phyloP scores from a whole-genome alignment of 2,797 vertebrate species.

The Varecia variegata region DNA sequence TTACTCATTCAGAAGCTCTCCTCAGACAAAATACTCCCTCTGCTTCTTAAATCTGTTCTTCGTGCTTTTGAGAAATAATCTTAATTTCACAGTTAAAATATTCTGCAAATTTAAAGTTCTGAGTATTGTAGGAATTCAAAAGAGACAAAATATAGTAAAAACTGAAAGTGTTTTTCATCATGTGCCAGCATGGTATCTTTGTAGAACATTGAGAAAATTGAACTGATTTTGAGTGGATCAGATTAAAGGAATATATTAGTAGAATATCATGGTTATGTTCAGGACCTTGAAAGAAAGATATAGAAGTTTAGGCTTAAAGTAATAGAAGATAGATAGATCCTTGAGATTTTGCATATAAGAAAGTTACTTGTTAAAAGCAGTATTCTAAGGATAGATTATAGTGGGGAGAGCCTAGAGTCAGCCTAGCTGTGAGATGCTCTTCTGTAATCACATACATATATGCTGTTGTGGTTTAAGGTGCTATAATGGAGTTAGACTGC shows the following conservation, averaged over 20 bases:
- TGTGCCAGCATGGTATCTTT: constrained; percentile 10
- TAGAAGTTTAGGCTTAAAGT: constrained; percentile 21
- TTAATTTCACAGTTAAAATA: constrained; percentile 52
- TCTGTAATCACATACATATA: background rate
- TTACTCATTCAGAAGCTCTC: background rate
- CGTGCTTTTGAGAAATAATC: constrained; percentile 41
- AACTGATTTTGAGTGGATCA: background rate
- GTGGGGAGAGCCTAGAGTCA: background rate
- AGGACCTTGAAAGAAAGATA: constrained; percentile 36
- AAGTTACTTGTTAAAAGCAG: constrained; percentile 18
- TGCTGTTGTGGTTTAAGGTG: background rate
- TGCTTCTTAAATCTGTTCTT: constrained; percentile 26
- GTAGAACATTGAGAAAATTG: background rate
- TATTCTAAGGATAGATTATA: background rate
- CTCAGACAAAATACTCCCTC: background rate
- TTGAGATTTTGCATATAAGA: background rate
- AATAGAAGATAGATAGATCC: constrained; percentile 3
- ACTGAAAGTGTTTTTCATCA: background rate
- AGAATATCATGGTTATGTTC: background rate
- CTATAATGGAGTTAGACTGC: background rate
- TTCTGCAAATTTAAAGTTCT: constrained; percentile 25
- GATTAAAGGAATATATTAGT: background rate
- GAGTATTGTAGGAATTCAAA: constrained; percentile 13
- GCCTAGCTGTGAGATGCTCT: background rate
- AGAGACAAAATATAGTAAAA: background rate